phyloP scores from a whole-genome alignment of 2,113 vertebrate species.

The Rhinoptilus africanus region DNA sequence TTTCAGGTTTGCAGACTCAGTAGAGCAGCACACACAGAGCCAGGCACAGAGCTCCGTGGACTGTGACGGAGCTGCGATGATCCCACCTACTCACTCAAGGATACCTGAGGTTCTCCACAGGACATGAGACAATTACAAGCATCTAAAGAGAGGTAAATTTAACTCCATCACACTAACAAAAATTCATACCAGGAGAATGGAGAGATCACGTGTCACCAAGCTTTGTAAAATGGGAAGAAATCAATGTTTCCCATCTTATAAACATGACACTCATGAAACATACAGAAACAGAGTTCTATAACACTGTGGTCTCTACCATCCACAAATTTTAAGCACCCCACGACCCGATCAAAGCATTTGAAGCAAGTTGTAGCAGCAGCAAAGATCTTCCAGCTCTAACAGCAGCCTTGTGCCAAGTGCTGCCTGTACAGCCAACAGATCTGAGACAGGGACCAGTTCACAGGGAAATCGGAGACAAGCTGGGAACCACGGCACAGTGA shows the following conservation, averaged over 20 bases:
- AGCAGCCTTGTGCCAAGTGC: neutral
- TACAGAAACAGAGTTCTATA: neutral
- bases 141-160: neutral
- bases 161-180: neutral
- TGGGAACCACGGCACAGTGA: accelerated
- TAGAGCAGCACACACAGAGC: neutral
- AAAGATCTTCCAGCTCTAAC: neutral
- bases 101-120: neutral
- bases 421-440: neutral
- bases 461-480: neutral
- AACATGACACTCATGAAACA: accelerated
- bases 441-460: neutral
- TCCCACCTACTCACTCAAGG: neutral
- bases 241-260: neutral
- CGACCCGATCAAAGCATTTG: neutral
- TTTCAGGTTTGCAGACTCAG: neutral
- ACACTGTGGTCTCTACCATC: neutral
- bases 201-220: accelerated
- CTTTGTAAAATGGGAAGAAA: neutral
- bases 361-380: neutral
- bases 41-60: neutral
- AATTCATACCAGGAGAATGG: neutral
- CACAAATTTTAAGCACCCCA: neutral
- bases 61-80: neutral
- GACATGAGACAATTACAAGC: neutral